These are phyloP conservation scores for Oxytorus armatus DNA, from an alignment of 2,888 invertebrate species.

Conservation along the genomic window DNA sequence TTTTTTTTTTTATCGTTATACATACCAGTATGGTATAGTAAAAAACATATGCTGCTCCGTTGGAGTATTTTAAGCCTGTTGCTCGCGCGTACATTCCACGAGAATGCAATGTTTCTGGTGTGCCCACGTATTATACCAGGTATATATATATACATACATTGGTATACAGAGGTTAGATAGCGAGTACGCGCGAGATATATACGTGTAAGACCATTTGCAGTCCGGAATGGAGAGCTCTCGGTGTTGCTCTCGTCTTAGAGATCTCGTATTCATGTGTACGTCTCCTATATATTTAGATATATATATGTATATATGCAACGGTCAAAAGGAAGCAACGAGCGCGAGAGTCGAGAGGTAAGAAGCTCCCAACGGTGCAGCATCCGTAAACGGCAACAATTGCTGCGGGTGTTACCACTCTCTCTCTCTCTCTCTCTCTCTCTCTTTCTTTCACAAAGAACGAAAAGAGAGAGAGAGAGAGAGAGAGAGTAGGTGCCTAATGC, in stretches of 20 bases:
- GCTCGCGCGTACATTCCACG: constrained; percentile 47
- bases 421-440: background rate
- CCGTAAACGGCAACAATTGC: constrained; percentile 82
- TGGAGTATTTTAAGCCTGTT: constrained; percentile 23
- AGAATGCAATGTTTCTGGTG: constrained; percentile 45
- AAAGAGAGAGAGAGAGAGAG: constrained; percentile 32
- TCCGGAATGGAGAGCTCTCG: constrained; percentile 35
- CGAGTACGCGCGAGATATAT: background rate
- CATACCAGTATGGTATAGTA: constrained; percentile 21
- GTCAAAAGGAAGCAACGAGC: constrained; percentile 40
- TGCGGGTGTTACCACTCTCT: constrained; percentile 80
- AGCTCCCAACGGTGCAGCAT: constrained; percentile 69
- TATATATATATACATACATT: constrained; percentile 6
- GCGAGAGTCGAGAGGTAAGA: constrained; percentile 28
- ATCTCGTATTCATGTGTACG: background rate
- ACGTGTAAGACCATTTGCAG: constrained; percentile 16
- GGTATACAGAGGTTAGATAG: too few species aligned
- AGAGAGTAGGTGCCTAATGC: constrained; percentile 79
- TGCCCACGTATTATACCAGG: constrained; percentile 56
- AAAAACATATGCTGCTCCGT: background rate
- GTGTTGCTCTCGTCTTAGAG: constrained; percentile 24
- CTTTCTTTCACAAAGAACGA: background rate
- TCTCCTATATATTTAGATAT: background rate
- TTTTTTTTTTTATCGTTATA: too few species aligned
- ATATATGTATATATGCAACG: constrained; percentile 11